phyloP scores from a whole-genome alignment of 1,140 invertebrate genomes.

The Drosophila takahashii region DNA sequence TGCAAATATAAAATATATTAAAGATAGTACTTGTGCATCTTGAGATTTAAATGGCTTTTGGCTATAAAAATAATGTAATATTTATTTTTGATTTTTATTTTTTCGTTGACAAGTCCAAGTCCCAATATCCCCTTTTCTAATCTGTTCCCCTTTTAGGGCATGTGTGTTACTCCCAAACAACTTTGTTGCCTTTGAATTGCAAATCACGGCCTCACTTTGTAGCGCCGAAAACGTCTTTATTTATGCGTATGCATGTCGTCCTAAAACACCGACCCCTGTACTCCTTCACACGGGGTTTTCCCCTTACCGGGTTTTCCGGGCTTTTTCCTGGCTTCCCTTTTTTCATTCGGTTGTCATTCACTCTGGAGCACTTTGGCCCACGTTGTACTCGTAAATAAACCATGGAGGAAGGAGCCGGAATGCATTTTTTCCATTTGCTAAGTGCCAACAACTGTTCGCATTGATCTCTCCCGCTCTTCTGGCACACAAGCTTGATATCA shows the following conservation, averaged over 20 bases:
- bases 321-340: slow-evolving; percentile 5
- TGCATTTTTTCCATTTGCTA: slow-evolving; percentile 68
- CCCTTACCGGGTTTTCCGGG: not conserved
- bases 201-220: slow-evolving; percentile 71
- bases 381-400: slow-evolving; percentile 76
- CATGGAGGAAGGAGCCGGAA: slow-evolving; percentile 66
- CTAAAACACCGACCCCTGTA: slow-evolving; percentile 10
- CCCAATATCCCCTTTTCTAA: slow-evolving; percentile 21
- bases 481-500: slow-evolving; percentile 51
- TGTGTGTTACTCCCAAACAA: slow-evolving; percentile 56
- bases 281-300: not conserved
- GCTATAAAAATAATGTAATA: not conserved
- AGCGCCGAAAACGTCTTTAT: slow-evolving; percentile 71
- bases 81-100: not conserved
- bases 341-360: slow-evolving; percentile 43
- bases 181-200: slow-evolving; percentile 78
- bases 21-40: not conserved
- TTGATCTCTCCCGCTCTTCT: slow-evolving; percentile 48
- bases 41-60: not conserved
- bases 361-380: slow-evolving; percentile 54
- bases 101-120: not conserved
- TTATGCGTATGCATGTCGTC: slow-evolving; percentile 73
- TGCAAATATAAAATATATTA: too few species aligned
- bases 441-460: slow-evolving; percentile 72
- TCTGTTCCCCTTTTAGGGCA: not conserved